Conservation (phyloP, 2,888 invertebrate genomes). For the Xylophagus ater region DNA sequence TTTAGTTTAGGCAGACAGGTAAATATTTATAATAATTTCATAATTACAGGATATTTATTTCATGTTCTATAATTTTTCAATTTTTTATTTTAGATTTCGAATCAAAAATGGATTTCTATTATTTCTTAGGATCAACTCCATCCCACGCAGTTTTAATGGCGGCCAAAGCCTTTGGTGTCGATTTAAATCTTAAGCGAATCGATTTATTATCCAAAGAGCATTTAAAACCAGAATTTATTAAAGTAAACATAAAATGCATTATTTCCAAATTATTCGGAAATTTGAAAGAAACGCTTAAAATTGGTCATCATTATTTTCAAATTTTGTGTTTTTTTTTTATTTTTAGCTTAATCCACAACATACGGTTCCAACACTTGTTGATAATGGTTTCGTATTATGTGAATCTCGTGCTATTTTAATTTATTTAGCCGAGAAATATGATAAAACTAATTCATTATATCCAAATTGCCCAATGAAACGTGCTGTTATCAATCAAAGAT, state of each 20-base stretch:
- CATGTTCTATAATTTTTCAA: too few relatives aligned
- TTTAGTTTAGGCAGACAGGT: too few relatives aligned
- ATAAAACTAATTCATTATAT: constrained; percentile 53
- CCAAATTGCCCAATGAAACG: constrained; percentile 60
- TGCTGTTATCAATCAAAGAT: constrained; percentile 57
- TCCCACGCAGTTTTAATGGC: constrained; percentile 47
- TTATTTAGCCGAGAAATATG: constrained; percentile 64
- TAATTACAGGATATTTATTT: too few relatives aligned
- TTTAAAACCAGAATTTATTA: constrained; percentile 49
- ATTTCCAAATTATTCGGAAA: too few relatives aligned
- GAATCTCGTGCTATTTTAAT: constrained; percentile 63
- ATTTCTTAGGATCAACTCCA: constrained; percentile 46
- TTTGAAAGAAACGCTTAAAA: too few relatives aligned
- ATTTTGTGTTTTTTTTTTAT: too few relatives aligned
- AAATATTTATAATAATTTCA: too few relatives aligned
- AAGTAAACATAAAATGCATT: too few relatives aligned
- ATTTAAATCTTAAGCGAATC: constrained; percentile 45
- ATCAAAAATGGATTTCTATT: constrained; percentile 51
- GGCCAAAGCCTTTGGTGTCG: constrained; percentile 49
- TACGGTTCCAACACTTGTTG: constrained; percentile 63
- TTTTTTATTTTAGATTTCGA: too few relatives aligned
- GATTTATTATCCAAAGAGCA: constrained; percentile 48
- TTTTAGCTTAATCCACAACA: constrained; percentile 63
- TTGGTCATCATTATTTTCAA: too few relatives aligned
- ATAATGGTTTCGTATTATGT: too few relatives aligned